A percentile compares a stretch with the other conserved stretches of the same genome.
These are phyloP conservation scores for Agriopis marginaria DNA, from an alignment of 2,888 invertebrate genomes.

Conservation along the genomic window DNA sequence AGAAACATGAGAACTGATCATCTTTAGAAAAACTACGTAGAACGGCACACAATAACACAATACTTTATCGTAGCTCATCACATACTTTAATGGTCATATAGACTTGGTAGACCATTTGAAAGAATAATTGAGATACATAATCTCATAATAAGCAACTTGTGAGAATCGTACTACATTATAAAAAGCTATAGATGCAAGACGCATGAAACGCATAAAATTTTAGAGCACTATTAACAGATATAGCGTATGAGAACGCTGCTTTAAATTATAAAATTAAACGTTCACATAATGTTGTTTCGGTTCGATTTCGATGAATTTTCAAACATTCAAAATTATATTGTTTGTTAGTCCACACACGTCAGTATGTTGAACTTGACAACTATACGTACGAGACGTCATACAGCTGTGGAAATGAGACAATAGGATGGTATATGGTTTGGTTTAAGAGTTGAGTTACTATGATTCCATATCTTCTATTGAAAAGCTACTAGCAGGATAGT, in stretches of 20 bases:
- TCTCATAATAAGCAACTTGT: not conserved
- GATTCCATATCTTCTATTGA: slow-evolving; percentile 55
- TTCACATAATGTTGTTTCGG: slow-evolving; percentile 25
- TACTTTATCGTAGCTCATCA: slow-evolving; percentile 6
- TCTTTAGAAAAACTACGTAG: slow-evolving; percentile 49
- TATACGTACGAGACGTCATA: slow-evolving; percentile 68
- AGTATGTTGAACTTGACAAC: slow-evolving; percentile 74
- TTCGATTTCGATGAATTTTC: slow-evolving; percentile 31
- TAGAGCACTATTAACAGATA: not conserved
- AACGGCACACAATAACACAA: slow-evolving; percentile 30
- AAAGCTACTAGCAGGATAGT: slow-evolving; percentile 20
- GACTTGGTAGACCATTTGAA: not conserved
- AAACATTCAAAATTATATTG: slow-evolving; percentile 34
- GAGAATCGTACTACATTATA: not conserved
- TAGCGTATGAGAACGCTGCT: slow-evolving; percentile 6
- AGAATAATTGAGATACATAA: not conserved
- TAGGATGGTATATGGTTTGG: slow-evolving; percentile 46
- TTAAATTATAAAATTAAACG: slow-evolving; percentile 28
- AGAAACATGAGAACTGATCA: slow-evolving; percentile 60
- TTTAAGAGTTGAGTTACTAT: slow-evolving; percentile 60
- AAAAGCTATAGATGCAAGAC: too few relatives aligned
- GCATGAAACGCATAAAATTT: not conserved
- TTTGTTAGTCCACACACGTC: slow-evolving; percentile 58
- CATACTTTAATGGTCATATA: not conserved
- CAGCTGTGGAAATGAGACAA: slow-evolving; percentile 71